Evolutionary conservation across 2,113 vertebrate genomes (phyloP).

Genomic region (Zosterops borbonicus): DNA sequence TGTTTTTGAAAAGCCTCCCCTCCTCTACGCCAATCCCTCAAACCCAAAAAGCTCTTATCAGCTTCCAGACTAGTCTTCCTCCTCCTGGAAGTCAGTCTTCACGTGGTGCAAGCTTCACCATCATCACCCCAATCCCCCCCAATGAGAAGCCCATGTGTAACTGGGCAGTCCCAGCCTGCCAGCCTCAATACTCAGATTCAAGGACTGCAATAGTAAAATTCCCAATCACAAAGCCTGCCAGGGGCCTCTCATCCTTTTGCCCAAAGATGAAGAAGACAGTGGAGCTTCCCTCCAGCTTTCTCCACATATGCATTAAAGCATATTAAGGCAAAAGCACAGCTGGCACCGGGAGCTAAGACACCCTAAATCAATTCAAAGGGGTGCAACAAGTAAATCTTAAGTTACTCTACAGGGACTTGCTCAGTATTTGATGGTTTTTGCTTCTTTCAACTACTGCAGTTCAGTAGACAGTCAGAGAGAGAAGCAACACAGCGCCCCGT

Average conservation of each 20-base stretch:
- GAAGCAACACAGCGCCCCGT: background rate
- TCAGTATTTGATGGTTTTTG: background rate
- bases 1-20: background rate
- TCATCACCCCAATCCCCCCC: rapidly evolving
- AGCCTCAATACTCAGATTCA: background rate
- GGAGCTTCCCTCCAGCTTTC: background rate
- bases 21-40: background rate
- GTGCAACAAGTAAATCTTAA: background rate
- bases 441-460: background rate
- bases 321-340: background rate
- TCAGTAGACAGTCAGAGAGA: background rate
- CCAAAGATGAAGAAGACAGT: background rate
- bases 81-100: background rate
- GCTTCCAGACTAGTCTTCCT: background rate
- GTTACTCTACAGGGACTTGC: background rate
- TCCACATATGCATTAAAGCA: rapidly evolving
- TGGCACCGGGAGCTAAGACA: background rate
- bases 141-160: background rate
- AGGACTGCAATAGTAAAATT: background rate
- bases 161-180: background rate
- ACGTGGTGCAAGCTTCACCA: background rate
- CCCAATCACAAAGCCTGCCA: background rate
- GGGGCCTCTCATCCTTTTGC: background rate
- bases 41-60: background rate
- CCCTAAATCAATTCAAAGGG: background rate